Evolutionary conservation across 37 sponge, comb jelly and placozoan species (phyloP), one percentile per base, ranked within the genome.

Genomic region (Oopsacas minuta): DNA sequence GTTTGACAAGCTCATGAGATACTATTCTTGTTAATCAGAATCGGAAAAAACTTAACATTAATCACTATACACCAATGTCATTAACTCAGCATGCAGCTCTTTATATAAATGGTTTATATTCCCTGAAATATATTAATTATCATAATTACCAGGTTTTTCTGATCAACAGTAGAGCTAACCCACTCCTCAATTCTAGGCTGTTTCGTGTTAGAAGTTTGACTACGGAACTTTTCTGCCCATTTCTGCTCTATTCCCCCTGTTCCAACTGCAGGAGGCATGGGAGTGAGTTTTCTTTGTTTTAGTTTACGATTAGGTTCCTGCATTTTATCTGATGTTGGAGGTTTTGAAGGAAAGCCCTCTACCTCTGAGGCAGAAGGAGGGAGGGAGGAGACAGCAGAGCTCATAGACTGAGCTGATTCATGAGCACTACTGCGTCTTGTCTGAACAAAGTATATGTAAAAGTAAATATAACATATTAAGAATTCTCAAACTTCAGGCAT

Each of bases 181-280:
- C 75, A 61, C 22, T 61, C 75, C 75, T 61, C 75, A 20, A 61
- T 61, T n/a, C 75, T 10, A 61, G 75, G 75, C 75, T 61, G 75
- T 61, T 61, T 61, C 7, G 5, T n/a, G 28, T 61, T 61, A 10
- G 20, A n/a, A 10, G 28, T 34, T 34, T 61, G 75, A 12, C 5
- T 61, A 32, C 22, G 20, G 75, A 61, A 61, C 75, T 61, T 61
- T 32, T 61, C 75, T 12, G 28, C 75, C 75, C 75, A 61, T 61
- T 61, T 61, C 75, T 61, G 75, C 7, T 61, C 75, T 17, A 42
- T 17, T 34, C 22, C 75, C 22, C 32, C 20, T 32, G 75, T 25
- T 61, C 75, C 75, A n/a, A 61, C 22, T 20, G 75, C 32, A 61
- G 75, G 28, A 32, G 75, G 75, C 20, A 61, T 61, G 28, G 75